Conservation (phyloP, 2,888 invertebrate species). For the Fissipunctia ypsillon region DNA sequence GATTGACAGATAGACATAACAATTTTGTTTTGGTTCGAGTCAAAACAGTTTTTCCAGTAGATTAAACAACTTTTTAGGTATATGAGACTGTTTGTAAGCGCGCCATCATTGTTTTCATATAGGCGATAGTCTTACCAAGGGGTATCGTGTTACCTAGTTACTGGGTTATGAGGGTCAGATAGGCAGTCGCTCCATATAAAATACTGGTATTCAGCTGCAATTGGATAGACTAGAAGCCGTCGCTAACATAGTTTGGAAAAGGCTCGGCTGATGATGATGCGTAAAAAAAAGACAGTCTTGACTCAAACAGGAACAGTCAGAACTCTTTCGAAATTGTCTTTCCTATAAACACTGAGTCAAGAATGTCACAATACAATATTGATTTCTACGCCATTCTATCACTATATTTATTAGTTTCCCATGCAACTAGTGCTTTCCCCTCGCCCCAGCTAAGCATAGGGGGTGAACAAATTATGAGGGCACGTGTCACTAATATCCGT, state of each 20-base stretch:
- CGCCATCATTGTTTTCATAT: neutral
- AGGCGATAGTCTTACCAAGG: neutral
- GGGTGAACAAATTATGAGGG: slow-evolving; percentile 73
- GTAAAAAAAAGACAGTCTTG: neutral
- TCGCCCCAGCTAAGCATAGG: slow-evolving; percentile 49
- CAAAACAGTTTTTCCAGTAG: slow-evolving; percentile 11
- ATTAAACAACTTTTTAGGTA: neutral
- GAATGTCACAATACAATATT: slow-evolving; percentile 21
- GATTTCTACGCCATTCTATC: slow-evolving; percentile 29
- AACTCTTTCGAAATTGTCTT: neutral
- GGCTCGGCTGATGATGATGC: neutral
- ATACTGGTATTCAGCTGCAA: neutral
- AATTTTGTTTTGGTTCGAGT: slow-evolving; percentile 33
- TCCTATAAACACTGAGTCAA: neutral
- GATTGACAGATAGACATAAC: slow-evolving; percentile 18
- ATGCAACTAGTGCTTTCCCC: slow-evolving; percentile 57
- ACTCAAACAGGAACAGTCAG: neutral
- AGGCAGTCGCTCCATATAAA: no score
- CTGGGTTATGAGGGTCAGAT: neutral
- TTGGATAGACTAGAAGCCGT: no score
- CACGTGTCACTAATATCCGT: slow-evolving; percentile 80
- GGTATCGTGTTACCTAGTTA: neutral
- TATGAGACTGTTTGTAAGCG: neutral
- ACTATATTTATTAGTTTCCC: slow-evolving; percentile 60
- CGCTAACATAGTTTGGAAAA: neutral